These are phyloP conservation scores for Cactoblastis cactorum DNA, from an alignment of 2,888 invertebrate genomes.

Conservation along the genomic window DNA sequence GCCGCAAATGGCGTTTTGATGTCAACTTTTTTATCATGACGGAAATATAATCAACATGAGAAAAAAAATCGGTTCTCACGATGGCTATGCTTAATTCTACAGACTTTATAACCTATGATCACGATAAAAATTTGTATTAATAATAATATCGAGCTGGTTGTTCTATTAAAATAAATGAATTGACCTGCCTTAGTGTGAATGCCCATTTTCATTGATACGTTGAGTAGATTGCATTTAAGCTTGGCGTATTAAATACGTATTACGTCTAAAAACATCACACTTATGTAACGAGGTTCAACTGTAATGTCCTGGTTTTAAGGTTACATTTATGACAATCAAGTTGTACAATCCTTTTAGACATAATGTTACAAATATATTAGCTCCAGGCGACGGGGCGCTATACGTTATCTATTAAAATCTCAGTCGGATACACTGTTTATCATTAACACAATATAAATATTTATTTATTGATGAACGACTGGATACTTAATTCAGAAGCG, in stretches of 20 bases:
- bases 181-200: slow-evolving; percentile 19
- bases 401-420: slow-evolving; percentile 62
- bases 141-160: slow-evolving; percentile 24
- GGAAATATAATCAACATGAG: too few relatives aligned
- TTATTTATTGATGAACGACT: slow-evolving; percentile 52
- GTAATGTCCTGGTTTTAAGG: neutral
- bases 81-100: too few relatives aligned
- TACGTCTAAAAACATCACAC: neutral
- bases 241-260: slow-evolving; percentile 21
- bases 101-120: slow-evolving; percentile 2
- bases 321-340: neutral
- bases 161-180: slow-evolving; percentile 29
- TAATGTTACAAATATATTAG: slow-evolving; percentile 26
- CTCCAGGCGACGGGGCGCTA: slow-evolving; percentile 42
- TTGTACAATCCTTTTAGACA: neutral
- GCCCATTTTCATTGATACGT: slow-evolving; percentile 26
- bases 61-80: neutral
- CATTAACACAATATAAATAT: slow-evolving; percentile 72
- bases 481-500: slow-evolving; percentile 63
- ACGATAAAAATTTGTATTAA: slow-evolving; percentile 21
- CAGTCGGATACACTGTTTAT: slow-evolving; percentile 54
- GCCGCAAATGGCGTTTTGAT: too few relatives aligned
- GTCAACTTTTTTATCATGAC: too few relatives aligned
- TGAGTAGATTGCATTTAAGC: slow-evolving; percentile 24
- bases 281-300: neutral